Base-by-base conservation (phyloP, 2,888 invertebrate species). In the Yponomeuta plumbellus region DNA sequence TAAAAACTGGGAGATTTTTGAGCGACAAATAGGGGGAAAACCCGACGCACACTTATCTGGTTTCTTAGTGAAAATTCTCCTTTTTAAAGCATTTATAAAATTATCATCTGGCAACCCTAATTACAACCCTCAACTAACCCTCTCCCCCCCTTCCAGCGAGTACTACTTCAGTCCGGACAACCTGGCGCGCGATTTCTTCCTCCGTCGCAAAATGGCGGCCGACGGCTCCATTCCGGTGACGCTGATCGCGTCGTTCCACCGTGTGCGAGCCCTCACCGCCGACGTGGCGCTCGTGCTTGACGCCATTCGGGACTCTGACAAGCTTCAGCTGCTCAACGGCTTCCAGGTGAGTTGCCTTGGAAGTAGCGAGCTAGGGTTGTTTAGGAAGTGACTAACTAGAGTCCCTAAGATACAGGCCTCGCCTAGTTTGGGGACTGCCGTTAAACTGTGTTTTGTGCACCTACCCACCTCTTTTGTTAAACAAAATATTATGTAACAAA, bases 81-180 rank as follows among this genome's bases (percentile, higher is more conserved):
- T 8, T 39, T 39, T 39, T 39, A 11, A 39, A 39, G 39, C 44
- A 13, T 6, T 44, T 44, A 44, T 44, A 4, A 5, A 26, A 4
- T 26, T 4, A 26, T 26, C 26, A 26, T 4, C 2, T 26, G 4
- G 2, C 26, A 26, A 26, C 26, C 1, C 26, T 5, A 26, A 34
- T 34, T 34, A 34, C 5, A 34, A 62, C 34, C 11, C 34, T 6
- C 4, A 11, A 22, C 21, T 59, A 11, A n/a, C 22, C 58, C n/a
- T 6, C n/a, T 8, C 22, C 21, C 11, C 58, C 23, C 26, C 56
- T 26, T 20, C 0, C 92, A 99, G 99, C 81, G 99, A 99, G 91
- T 99, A 99, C 91, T 99, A 99, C 94, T 99, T 99, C 92, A 98
- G 98, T 76, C 96, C 96, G 72, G 98, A 98, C 79, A 99, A 99